Evolutionary conservation across 2,113 vertebrate genomes (phyloP).

Genomic region (Lepus americanus): DNA sequence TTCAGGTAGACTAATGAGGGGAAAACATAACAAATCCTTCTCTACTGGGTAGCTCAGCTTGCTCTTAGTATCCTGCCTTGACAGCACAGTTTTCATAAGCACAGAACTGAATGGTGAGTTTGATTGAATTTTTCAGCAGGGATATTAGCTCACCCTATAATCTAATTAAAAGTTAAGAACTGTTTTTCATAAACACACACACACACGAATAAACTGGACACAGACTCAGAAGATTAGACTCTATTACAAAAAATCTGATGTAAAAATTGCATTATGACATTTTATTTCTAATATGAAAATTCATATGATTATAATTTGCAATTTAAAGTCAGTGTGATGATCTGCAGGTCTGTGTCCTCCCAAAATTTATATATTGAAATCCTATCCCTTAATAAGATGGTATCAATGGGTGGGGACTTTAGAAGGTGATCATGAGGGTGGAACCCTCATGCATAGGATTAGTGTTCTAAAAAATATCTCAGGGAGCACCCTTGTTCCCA

Average conservation of each 20-base stretch:
- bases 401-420: background rate
- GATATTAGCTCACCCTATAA: background rate
- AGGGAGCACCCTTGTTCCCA: background rate
- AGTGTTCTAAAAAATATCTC: no score
- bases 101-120: background rate
- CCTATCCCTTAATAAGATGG: background rate
- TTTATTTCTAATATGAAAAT: constrained; percentile 21
- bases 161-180: constrained; percentile 29
- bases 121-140: background rate
- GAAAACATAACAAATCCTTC: background rate
- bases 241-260: background rate
- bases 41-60: background rate
- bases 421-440: background rate
- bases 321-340: background rate
- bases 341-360: background rate
- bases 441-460: background rate
- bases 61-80: background rate
- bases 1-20: background rate
- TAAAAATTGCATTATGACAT: background rate
- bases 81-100: background rate
- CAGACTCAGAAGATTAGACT: background rate
- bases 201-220: background rate
- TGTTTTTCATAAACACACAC: background rate
- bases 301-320: background rate
- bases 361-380: background rate